A percentile compares a stretch with the other conserved stretches of the same genome.
Evolutionary conservation across 2,113 vertebrate genomes (phyloP).

Genomic region (Calyptomena viridis): DNA sequence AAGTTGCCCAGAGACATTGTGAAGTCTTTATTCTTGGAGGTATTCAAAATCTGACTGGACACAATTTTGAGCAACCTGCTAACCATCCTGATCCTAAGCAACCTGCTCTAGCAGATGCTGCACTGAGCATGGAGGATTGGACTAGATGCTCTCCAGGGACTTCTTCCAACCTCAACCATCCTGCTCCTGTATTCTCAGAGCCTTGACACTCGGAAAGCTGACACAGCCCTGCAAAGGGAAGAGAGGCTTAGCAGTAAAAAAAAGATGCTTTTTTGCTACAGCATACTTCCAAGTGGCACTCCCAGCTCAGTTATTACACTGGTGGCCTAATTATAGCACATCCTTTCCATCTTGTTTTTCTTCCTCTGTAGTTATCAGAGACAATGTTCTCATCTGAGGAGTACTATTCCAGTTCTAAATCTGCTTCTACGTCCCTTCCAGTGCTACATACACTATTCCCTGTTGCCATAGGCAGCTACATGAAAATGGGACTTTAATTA

Average conservation of each 20-base stretch:
- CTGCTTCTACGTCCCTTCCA: neutral
- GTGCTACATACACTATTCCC: neutral
- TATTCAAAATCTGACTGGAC: neutral
- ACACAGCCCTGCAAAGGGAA: neutral
- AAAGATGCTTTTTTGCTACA: neutral
- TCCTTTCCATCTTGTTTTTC: neutral
- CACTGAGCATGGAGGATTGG: neutral
- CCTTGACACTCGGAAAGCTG: neutral
- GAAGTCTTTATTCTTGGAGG: neutral
- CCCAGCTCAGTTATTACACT: neutral
- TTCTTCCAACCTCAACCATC: neutral
- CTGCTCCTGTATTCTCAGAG: neutral
- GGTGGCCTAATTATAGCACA: slow-evolving; percentile 19
- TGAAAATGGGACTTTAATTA: neutral
- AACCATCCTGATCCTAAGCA: neutral
- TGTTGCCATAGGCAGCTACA: neutral
- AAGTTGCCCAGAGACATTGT: neutral
- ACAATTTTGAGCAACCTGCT: neutral
- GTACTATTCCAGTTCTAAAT: neutral
- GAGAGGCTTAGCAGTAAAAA: neutral
- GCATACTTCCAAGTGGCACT: neutral
- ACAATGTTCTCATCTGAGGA: neutral
- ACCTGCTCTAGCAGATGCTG: neutral
- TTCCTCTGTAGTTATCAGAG: neutral
- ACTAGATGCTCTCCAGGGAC: neutral